Conservation (phyloP, 2,113 vertebrate genomes). For the Dasypus novemcinctus region DNA sequence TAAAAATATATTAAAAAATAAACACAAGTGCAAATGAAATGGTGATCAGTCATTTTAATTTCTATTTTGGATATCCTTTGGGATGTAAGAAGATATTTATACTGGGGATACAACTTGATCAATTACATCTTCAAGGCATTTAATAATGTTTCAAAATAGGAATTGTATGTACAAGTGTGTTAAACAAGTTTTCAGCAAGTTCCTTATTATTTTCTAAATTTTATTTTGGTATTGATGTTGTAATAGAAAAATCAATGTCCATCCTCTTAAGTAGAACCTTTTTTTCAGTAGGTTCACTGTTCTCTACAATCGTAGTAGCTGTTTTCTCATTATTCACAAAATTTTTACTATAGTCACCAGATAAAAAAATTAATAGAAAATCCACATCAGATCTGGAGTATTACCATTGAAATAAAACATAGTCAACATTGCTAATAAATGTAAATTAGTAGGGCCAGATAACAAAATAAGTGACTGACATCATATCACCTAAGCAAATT, state of each 20-base stretch:
- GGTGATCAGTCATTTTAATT: too few relatives aligned
- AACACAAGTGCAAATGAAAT: too few relatives aligned
- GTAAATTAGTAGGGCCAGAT: background rate
- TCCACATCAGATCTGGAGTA: background rate
- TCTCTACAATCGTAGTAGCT: background rate
- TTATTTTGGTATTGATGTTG: background rate
- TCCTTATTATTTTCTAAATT: background rate
- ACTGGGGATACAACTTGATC: too few relatives aligned
- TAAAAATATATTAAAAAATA: too few relatives aligned
- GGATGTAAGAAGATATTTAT: too few relatives aligned
- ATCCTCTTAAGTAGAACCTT: background rate
- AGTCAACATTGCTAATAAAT: background rate
- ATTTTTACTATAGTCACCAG: background rate
- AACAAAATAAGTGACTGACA: background rate
- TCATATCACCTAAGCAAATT: background rate
- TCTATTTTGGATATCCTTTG: too few relatives aligned
- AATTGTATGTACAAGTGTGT: too few relatives aligned
- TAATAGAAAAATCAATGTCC: background rate
- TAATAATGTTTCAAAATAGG: too few relatives aligned
- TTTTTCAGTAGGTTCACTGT: background rate
- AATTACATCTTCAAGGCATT: too few relatives aligned
- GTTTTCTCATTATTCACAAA: background rate
- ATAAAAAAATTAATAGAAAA: background rate
- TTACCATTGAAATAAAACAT: background rate
- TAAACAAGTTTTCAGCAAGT: too few relatives aligned